phyloP scores from a whole-genome alignment of 92 coral and sea anemone species.

The Actinernus sp. region DNA sequence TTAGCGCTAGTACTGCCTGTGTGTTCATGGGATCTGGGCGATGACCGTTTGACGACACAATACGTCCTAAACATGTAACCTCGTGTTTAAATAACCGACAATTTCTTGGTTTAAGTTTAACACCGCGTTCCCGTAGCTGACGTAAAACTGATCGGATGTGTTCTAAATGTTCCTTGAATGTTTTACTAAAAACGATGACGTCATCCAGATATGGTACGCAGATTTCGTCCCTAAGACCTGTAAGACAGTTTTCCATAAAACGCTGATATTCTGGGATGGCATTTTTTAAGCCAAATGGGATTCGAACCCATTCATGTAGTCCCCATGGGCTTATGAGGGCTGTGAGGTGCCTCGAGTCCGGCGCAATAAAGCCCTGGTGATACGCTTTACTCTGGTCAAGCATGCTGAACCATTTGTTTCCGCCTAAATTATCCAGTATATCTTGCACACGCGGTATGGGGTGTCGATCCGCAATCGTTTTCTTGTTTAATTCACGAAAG shows the following conservation, averaged over 20 bases:
- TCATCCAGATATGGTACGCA: slow-evolving; percentile 23
- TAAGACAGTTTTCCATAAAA: slow-evolving; percentile 15
- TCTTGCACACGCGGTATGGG: slow-evolving; percentile 29
- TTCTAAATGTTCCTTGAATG: slow-evolving; percentile 28
- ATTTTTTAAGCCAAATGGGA: slow-evolving; percentile 50
- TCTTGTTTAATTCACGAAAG: slow-evolving; percentile 40
- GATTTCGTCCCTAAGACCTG: slow-evolving; percentile 5
- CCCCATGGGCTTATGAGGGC: slow-evolving; percentile 75
- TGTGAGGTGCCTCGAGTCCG: too few species aligned
- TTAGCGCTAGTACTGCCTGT: slow-evolving; percentile 23
- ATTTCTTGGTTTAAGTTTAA: slow-evolving; percentile 27
- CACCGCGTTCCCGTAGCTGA: slow-evolving; percentile 12
- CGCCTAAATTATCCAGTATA: slow-evolving; percentile 31
- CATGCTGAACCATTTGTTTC: slow-evolving; percentile 38
- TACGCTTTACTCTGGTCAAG: slow-evolving; percentile 49
- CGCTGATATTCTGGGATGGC: slow-evolving; percentile 35
- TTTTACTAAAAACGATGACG: slow-evolving; percentile 23
- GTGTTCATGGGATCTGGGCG: slow-evolving; percentile 26
- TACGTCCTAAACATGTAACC: slow-evolving; percentile 23
- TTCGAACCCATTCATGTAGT: slow-evolving; percentile 45
- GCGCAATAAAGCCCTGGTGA: slow-evolving; percentile 62
- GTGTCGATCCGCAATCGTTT: slow-evolving; percentile 46
- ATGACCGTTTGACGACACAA: slow-evolving; percentile 22
- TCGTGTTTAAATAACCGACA: slow-evolving; percentile 27
- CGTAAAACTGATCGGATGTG: slow-evolving; percentile 13